phyloP scores from a whole-genome alignment of 2,797 vertebrate genomes.

The Dryobates pubescens region DNA sequence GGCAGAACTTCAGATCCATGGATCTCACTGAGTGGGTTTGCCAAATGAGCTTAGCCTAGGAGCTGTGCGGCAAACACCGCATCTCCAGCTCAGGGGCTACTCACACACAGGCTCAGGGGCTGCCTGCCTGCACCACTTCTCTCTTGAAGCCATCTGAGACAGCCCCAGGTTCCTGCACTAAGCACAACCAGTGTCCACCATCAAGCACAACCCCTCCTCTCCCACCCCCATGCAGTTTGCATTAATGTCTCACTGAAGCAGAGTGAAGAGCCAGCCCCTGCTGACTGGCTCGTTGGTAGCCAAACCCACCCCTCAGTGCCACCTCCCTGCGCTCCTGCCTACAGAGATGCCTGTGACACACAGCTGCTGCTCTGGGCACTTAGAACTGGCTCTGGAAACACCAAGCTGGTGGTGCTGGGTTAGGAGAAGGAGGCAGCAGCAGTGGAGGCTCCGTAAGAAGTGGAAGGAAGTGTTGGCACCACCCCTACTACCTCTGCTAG shows the following conservation, averaged over 20 bases:
- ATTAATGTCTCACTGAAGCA: background rate
- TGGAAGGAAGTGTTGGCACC: background rate
- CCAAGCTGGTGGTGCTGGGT: background rate
- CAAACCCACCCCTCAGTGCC: fast-evolving
- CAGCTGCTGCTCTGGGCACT: background rate
- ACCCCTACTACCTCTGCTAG: background rate
- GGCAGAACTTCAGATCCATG: background rate
- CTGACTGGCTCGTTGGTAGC: background rate
- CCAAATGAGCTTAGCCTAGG: fast-evolving
- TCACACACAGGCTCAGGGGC: background rate
- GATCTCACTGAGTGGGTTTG: background rate
- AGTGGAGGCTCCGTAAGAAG: background rate
- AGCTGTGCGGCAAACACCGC: background rate
- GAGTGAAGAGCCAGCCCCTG: background rate
- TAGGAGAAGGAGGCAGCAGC: background rate
- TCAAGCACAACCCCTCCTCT: background rate
- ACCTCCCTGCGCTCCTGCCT: background rate
- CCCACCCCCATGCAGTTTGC: background rate
- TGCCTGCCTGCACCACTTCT: background rate
- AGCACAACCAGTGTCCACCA: background rate
- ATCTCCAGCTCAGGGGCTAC: background rate
- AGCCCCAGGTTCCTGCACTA: background rate
- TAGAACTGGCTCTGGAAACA: background rate
- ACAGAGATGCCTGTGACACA: background rate
- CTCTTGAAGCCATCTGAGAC: background rate